Evolutionary conservation across 2,888 invertebrate species (phyloP).

Genomic region (Nemoura dubitans): DNA sequence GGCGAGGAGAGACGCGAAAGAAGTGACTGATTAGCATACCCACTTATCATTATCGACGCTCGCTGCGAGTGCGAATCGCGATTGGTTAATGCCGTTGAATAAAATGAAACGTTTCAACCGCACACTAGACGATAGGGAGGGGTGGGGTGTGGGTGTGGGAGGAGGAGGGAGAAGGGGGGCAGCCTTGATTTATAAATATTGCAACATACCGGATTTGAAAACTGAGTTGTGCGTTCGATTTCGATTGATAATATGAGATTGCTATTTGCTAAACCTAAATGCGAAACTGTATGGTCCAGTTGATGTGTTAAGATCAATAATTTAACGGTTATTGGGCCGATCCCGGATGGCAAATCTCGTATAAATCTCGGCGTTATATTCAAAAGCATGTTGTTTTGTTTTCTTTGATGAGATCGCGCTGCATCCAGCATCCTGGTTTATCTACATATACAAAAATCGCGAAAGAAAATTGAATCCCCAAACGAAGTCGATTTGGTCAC

Average conservation of each 20-base stretch:
- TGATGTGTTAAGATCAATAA: neutral
- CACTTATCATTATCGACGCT: slow-evolving; percentile 1
- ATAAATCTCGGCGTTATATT: neutral
- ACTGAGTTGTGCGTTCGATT: neutral
- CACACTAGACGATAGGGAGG: neutral
- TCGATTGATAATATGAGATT: neutral
- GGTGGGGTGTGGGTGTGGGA: neutral
- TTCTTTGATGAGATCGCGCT: neutral
- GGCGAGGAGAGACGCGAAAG: neutral
- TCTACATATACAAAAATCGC: neutral
- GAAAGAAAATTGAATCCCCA: neutral
- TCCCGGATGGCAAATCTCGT: neutral
- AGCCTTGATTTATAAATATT: slow-evolving; percentile 7
- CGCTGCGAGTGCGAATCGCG: neutral
- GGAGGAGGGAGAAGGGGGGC: neutral
- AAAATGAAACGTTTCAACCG: neutral
- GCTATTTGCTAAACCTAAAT: neutral
- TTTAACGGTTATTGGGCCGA: neutral
- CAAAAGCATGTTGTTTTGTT: neutral
- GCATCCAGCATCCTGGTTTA: neutral
- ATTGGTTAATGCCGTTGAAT: neutral
- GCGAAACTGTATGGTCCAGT: neutral
- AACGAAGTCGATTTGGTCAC: neutral
- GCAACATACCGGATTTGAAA: slow-evolving; percentile 12
- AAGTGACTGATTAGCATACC: neutral